phyloP scores from a whole-genome alignment of 2,888 invertebrate genomes.

The Cosmia trapezina region DNA sequence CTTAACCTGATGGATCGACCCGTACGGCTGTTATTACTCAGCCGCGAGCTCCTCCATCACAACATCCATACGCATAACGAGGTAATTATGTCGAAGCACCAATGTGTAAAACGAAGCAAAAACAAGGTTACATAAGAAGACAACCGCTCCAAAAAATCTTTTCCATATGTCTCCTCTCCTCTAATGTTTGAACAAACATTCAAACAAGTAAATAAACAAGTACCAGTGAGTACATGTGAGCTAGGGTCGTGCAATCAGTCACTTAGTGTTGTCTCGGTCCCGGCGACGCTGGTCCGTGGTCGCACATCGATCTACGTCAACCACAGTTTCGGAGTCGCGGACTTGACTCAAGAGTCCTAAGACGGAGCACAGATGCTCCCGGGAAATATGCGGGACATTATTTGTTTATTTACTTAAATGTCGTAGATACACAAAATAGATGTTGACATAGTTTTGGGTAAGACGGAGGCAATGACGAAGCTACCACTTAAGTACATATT shows the following conservation, averaged over 20 bases:
- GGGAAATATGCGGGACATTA: conserved; percentile 41
- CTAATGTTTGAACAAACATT: neutral
- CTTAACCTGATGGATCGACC: too few relatives aligned
- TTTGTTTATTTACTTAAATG: conserved; percentile 27
- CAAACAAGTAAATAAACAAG: conserved; percentile 45
- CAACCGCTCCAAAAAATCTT: too few relatives aligned
- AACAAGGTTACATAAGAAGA: too few relatives aligned
- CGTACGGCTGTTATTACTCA: too few relatives aligned
- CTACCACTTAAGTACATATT: too few relatives aligned
- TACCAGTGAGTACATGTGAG: conserved; percentile 51
- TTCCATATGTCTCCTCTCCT: too few relatives aligned
- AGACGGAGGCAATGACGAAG: neutral
- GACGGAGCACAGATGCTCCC: conserved; percentile 63
- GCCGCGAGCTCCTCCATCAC: too few relatives aligned
- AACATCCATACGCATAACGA: too few relatives aligned
- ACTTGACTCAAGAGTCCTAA: conserved; percentile 62
- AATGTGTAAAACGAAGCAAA: too few relatives aligned
- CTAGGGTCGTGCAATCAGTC: conserved; percentile 75
- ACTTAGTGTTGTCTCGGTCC: conserved; percentile 73
- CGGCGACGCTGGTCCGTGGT: conserved; percentile 68
- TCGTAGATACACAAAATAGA: conserved; percentile 6
- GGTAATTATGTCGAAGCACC: too few relatives aligned
- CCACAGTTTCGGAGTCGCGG: conserved; percentile 72
- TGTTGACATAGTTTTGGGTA: neutral
- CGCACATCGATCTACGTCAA: conserved; percentile 82